Base-by-base conservation (phyloP, 2,888 invertebrate species). In the Endotricha flammealis region DNA sequence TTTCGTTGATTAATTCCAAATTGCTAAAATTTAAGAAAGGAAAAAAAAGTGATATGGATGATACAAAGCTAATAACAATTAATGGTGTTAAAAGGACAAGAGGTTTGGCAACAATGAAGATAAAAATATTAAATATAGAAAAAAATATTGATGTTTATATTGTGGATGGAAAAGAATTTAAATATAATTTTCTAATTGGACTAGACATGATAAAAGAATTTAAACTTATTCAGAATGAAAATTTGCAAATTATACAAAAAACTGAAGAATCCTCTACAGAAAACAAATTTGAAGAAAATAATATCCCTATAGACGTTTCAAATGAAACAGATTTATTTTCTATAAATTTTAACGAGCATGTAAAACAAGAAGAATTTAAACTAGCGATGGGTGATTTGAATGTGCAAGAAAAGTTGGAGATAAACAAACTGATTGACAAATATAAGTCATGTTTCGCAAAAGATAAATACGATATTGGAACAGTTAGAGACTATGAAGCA, bases 1-100 rank as follows among this genome's bases (percentile, higher is more conserved):
- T 57, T 1, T 52, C 52, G 7, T 43, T 54, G 32, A 57, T 57
- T 14, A 60, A 53, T 48, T 44, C 50, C 12, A 57, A 32, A 37
- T 43, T 50, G 33, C 22, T 48, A 29, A 45, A 39, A 30, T 12
- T 50, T 41, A 34, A 44, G 24, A n/a, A 20, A 28, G 7, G n/a
- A n/a, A n/a, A n/a, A n/a, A n/a, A 24, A 29, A 36, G 29, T 13
- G 25, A 37, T 14, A 14, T 25, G 11, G 36, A 30, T 12, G 13
- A 35, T 24, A 30, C 20, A 29, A 38, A 44, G 14, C 39, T 44
- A 40, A 36, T 33, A 33, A 51, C 47, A 22, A 39, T 44, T 36
- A 42, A 39, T 42, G 42, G 39, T 32, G 41, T 37, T 12, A 43
- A 33, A 32, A 36, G 35, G 7, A 14, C 48, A 23, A 37, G 17